Base-by-base conservation (phyloP, 2,888 invertebrate species). In the Trissolcus brochymenae region DNA sequence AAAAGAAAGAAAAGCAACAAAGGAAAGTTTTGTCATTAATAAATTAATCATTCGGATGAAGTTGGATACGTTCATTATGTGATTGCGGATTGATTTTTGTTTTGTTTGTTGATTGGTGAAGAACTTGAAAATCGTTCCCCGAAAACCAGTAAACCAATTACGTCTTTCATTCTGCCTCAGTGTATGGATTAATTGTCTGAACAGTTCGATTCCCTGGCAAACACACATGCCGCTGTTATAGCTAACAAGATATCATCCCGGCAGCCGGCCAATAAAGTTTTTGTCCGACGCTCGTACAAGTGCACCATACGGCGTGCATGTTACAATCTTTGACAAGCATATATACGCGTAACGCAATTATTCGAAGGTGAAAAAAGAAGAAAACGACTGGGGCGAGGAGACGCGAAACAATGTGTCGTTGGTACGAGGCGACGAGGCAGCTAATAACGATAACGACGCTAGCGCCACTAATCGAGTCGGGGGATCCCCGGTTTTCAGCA, bases 401-500 rank as follows among this genome's bases (percentile, higher is more conserved):
- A 46, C 29, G 50, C 60, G 73, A 54, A 73, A 73, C 43, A 66
- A 61, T 60, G 29, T 53, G 67, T 16, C 7, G 14, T 14, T 40
- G 66, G 62, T 19, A 35, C 21, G 60, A 64, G 79, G 84, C 82
- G 84, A 84, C 84, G 84, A 81, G 82, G 84, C 85, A 82, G 78
- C 83, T 86, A 86, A 86, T 85, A 85, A 86, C 84, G 84, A 83
- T 85, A 85, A 86, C 85, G 85, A 86, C 54, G 61, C 53, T 61
- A 81, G 84, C 82, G 85, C 81, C 83, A 82, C 83, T 86, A 86
- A 86, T 86, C 82, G 82, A 86, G 82, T 86, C 81, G 81, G 67
- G 83, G 85, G 84, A 84, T 85, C 84, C 81, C 83, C 80, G 82
- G 84, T 85, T 84, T 83, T 82, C 80, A 81, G 65, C 82, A 80